Base-by-base conservation (phyloP, 2,797 vertebrate genomes). In the Acanthopagrus latus region DNA sequence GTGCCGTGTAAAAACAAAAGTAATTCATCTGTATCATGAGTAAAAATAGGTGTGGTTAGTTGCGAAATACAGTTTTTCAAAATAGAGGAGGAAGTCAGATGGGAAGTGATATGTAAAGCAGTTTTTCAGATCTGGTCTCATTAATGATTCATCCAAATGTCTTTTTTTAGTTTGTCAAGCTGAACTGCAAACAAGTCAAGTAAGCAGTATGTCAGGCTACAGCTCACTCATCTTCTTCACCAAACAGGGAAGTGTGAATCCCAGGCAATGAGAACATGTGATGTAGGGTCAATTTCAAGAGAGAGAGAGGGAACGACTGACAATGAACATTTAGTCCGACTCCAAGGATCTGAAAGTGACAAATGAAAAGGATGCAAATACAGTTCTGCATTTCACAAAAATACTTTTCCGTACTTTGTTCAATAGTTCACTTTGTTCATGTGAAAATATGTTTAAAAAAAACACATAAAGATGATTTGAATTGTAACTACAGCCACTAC, bases 211-310 rank as follows among this genome's bases (percentile, higher is more conserved):
- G 21, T 33, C 43, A 66, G 23, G 60, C 43, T 20, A 12, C 46
- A 73, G 52, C 47, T 58, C 65, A 46, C 51, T 21, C 29, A 14
- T 44, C 23, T 56, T 3, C 41, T 41, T 12, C 14, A 27, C 46
- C 44, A 74, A 87, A 89, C 1, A 58, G 77, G 66, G 87, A 91
- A 89, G 82, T 80, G 18, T 21, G 13, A 82, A 55, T 78, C 73
- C 46, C 63, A 68, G 57, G 73, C 25, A 4, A 29, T 4, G 27
- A 7, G 17, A 59, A 25, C 84, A 80, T 58, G 67, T 82, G 83
- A 80, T 38, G n/a, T 21, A 54, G 10, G 3, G 23, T 20, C 16
- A 3, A 63, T 46, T 56, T 58, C 20, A 25, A 64, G 23, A 65
- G 13, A 51, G 21, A 64, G 23, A 65, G 13, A 51, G 21, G 27